A percentile compares a stretch with the other conserved stretches of the same genome.
Evolutionary conservation across 2,888 invertebrate genomes (phyloP).

Genomic region (Scaptomyza caliginosa): DNA sequence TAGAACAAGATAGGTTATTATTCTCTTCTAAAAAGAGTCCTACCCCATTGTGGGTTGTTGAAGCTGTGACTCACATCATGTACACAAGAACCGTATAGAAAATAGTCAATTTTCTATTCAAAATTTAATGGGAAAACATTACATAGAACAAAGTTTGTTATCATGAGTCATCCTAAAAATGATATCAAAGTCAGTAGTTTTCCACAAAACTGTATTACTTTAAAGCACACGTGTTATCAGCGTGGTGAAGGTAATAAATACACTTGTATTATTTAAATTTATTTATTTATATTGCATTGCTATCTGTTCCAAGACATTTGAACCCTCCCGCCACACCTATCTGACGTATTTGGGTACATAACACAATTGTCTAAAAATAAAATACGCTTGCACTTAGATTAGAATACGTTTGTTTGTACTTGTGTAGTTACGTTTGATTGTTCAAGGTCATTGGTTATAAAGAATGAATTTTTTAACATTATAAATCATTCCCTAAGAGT

Average conservation of each 20-base stretch:
- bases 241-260: conserved; percentile 6
- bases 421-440: conserved; percentile 7
- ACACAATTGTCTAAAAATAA: conserved; percentile 36
- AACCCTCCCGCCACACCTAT: background rate
- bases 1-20: background rate
- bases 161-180: conserved; percentile 30
- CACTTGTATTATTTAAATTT: background rate
- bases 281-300: conserved; percentile 22
- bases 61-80: conserved; percentile 4
- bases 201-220: conserved; percentile 41
- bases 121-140: too few relatives aligned
- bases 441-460: conserved; percentile 62
- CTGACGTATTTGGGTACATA: conserved; percentile 39
- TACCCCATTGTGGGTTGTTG: background rate
- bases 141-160: too few relatives aligned
- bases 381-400: conserved; percentile 39
- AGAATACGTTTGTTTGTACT: conserved; percentile 10
- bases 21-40: background rate
- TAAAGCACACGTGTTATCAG: conserved; percentile 28
- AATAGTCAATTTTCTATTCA: background rate
- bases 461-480: too few relatives aligned
- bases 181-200: conserved; percentile 39
- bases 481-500: background rate
- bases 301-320: conserved; percentile 36
- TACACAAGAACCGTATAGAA: background rate